Base-by-base conservation (phyloP, 2,113 vertebrate species). In the Cnemophilus loriae region DNA sequence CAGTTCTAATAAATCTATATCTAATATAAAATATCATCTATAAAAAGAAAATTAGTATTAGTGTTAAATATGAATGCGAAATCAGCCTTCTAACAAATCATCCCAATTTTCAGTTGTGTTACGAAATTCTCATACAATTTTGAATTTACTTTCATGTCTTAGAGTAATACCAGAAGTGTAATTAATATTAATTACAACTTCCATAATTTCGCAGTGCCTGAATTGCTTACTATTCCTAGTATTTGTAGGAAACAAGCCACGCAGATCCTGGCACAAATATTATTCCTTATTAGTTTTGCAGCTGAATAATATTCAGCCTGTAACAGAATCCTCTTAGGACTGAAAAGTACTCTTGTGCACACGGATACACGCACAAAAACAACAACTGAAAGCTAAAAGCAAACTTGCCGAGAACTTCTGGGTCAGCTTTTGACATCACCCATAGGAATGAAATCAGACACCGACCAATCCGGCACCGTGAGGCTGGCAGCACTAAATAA, bases 361-460 rank as follows among this genome's bases (percentile, higher is more conserved):
- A 95, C 41, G 49, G 93, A 82, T 90, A 96, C 76, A 91, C 11
- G 26, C 91, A 96, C 94, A 96, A 90, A 96, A 96, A 95, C 92
- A 96, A 96, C 96, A 93, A 94, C 95, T 70, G 63, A 96, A 71
- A 90, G 90, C 96, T 93, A 81, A 96, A 96, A 96, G 96, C 88
- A 97, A 97, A 97, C 96, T 96, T 33, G 86, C 96, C 7, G 56
- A 95, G 93, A 96, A 96, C 95, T 97, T 96, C 96, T 95, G 96
- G 96, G 96, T 97, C 96, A 97, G 95, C 92, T 94, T 96, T 96
- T 95, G 96, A 94, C 96, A 96, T 96, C 96, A 92, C 88, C 96
- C 96, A 61, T 56, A 96, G 90, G 95, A 96, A 96, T 96, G 96
- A 96, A 97, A 97, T 69, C 90, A 94, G 96, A 97, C 96, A 94